Conservation (phyloP, 2,888 invertebrate genomes). For the Philopedon plagiatum region DNA sequence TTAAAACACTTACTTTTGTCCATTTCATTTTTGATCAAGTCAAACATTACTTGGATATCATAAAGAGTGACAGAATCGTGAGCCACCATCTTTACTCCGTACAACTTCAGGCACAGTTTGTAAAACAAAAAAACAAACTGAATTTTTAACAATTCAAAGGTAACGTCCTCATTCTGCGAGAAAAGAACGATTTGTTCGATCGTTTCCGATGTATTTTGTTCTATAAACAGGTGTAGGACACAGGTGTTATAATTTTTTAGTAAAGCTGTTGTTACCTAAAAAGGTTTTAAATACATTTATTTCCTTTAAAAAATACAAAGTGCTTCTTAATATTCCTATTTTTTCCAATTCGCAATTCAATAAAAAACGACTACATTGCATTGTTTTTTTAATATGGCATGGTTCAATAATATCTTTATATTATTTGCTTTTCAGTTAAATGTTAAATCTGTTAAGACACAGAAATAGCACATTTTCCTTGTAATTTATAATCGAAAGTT, state of each 20-base stretch:
- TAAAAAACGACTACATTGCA: no score
- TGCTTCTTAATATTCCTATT: no score
- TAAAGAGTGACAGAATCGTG: slow-evolving; percentile 21
- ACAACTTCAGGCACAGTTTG: slow-evolving; percentile 4
- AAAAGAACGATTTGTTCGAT: slow-evolving; percentile 27
- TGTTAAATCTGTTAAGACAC: no score
- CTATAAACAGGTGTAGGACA: slow-evolving; percentile 29
- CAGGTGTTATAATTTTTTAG: slow-evolving; percentile 15
- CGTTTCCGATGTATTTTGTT: slow-evolving; percentile 2
- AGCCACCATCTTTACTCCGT: background rate
- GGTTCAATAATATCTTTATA: no score
- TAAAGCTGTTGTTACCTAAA: slow-evolving; percentile 37
- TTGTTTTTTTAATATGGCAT: no score
- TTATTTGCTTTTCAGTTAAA: no score
- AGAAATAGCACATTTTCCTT: no score
- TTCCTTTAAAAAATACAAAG: no score
- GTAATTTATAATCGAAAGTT: no score
- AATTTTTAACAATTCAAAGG: slow-evolving; percentile 37
- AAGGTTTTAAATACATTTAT: no score
- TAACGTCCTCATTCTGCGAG: slow-evolving; percentile 42
- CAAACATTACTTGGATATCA: slow-evolving; percentile 34
- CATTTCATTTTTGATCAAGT: slow-evolving; percentile 36
- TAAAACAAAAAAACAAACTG: slow-evolving; percentile 35
- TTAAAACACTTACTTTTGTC: slow-evolving; percentile 33
- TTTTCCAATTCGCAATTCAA: no score